A percentile compares a stretch with the other conserved stretches of the same genome.
Evolutionary conservation across 2,888 invertebrate genomes (phyloP).

Genomic region (Lepidonotus clava): DNA sequence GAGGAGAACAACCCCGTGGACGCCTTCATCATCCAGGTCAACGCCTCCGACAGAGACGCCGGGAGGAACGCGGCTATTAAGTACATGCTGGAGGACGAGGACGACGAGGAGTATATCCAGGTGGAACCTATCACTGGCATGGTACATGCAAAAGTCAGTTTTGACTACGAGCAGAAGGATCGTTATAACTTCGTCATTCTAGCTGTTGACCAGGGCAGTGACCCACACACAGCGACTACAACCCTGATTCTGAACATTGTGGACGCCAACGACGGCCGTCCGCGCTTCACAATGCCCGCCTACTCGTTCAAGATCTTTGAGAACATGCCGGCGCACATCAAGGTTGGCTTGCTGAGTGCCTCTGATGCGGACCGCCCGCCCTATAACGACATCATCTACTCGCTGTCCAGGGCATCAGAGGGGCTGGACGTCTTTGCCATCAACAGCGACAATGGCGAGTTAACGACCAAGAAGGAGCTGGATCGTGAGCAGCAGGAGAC

Average conservation of each 20-base stretch:
- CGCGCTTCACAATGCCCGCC: constrained; percentile 56
- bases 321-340: constrained; percentile 38
- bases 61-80: constrained; percentile 70
- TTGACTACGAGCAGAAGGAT: constrained; percentile 59
- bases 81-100: constrained; percentile 61
- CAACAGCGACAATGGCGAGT: constrained; percentile 56
- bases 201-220: constrained; percentile 60
- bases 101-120: constrained; percentile 29
- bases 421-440: constrained; percentile 45
- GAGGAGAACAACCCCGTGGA: constrained; percentile 48
- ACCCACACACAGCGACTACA: constrained; percentile 57
- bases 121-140: constrained; percentile 58
- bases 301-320: constrained; percentile 45
- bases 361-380: constrained; percentile 41
- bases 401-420: background rate
- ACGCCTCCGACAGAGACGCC: constrained; percentile 64
- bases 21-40: constrained; percentile 42
- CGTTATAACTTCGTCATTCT: constrained; percentile 58
- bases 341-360: constrained; percentile 51
- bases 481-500: constrained; percentile 59
- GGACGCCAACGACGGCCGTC: constrained; percentile 64
- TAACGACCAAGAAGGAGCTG: constrained; percentile 56
- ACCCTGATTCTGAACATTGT: constrained; percentile 58
- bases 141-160: constrained; percentile 48
- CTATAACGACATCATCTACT: constrained; percentile 48